A percentile compares a stretch with the other conserved stretches of the same genome.
Evolutionary conservation across 2,113 vertebrate species (phyloP).

Genomic region (Rhinichthys klamathensis): DNA sequence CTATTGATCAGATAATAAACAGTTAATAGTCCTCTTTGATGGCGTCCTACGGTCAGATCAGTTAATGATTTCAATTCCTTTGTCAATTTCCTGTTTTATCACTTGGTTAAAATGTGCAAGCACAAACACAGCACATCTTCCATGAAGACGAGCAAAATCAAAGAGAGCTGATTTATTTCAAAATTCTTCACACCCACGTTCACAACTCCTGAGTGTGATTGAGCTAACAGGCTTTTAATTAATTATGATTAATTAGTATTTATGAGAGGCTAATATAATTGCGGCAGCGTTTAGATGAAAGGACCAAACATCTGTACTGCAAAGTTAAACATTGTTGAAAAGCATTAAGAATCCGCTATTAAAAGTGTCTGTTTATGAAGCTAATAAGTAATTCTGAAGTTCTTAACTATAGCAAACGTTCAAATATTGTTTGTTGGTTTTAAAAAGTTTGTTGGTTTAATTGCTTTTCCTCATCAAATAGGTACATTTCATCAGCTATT

Average conservation of each 20-base stretch:
- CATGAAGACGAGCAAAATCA: background rate
- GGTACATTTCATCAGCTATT: background rate
- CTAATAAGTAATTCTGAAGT: background rate
- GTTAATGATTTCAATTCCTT: slow-evolving; percentile 35
- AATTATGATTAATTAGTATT: slow-evolving; percentile 25
- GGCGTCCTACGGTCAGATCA: slow-evolving; percentile 34
- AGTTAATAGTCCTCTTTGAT: slow-evolving; percentile 24
- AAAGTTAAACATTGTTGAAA: background rate
- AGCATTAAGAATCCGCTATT: background rate
- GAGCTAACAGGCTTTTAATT: slow-evolving; percentile 7
- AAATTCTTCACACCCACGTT: slow-evolving; percentile 14
- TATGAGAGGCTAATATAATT: slow-evolving; percentile 7
- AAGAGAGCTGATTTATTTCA: slow-evolving; percentile 7
- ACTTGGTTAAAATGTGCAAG: background rate
- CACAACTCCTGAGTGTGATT: slow-evolving; percentile 8
- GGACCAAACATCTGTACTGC: slow-evolving; percentile 8
- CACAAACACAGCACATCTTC: background rate
- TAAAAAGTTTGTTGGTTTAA: background rate
- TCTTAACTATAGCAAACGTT: background rate
- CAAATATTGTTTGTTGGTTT: background rate
- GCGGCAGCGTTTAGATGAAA: background rate
- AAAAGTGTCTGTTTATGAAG: background rate
- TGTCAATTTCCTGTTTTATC: slow-evolving; percentile 24
- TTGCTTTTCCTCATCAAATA: background rate
- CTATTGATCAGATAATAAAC: slow-evolving; percentile 48